Evolutionary conservation across 2,888 invertebrate species (phyloP), one percentile per base, ranked within the genome.

Genomic region (Sinodicranocentrus sp.): DNA sequence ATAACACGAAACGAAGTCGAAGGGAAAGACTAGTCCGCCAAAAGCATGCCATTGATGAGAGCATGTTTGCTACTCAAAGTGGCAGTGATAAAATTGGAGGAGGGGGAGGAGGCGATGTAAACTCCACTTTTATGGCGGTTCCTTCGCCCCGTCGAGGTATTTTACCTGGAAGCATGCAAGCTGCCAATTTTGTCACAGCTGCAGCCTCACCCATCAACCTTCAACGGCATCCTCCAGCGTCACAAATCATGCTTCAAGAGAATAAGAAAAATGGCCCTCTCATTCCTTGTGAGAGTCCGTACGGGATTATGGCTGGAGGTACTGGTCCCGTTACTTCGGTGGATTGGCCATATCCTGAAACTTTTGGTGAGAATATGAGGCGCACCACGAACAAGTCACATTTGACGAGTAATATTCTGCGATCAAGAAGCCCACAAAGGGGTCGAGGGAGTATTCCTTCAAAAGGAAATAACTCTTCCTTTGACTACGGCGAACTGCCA

Each of bases 401-500:
- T 23, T 61, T 85, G 43, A 78, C 73, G 28, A 39, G 73, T 25
- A 82, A 86, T 77, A 68, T 86, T 52, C 59, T 86, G 13, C 67
- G 86, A 68, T 76, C 85, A 28, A 71, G 78, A 72, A 86, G 86
- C 65, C 87, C 87, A 21, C 84, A 84, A 21, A 33, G 85, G 21
- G 78, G 78, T 6, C 61, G 82, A 1, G 28, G 43, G 0, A 26
- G 75, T 17, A 71, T 70, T 15, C 70, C 67, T 0, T 33, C 33
- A 43, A 84, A 82, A 57, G 80, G 80, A 61, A 80, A 80, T 44
- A 75, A 87, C 73, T 86, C 86, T 59, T 86, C 86, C 10, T 88
- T 88, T 82, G 88, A 88, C 84, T 88, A 88, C 54, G 88, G 88
- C 33, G 88, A 88, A 73, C 85, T 88, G n/a, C 88, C 88, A 1